Base-by-base conservation (phyloP, 2,888 invertebrate species). In the Teleiodes luculella region DNA sequence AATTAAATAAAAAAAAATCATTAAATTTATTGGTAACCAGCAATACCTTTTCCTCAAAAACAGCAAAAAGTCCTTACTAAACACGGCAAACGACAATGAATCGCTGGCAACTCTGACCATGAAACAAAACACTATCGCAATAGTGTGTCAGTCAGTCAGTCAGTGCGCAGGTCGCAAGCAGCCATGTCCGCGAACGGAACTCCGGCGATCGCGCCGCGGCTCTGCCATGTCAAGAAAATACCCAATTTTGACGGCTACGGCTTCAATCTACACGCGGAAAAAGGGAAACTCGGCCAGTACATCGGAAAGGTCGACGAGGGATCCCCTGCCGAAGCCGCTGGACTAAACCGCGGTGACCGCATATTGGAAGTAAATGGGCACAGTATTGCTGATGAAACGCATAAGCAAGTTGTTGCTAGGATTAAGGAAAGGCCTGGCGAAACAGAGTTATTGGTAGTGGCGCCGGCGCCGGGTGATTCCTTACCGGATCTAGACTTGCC, bases 211-310 rank as follows among this genome's bases (percentile, higher is more conserved):
- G 51, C 53, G 51, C 52, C 57, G 72, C 92, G 97, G 63, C 91
- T 96, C 66, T 98, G 98, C 91, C 96, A 97, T 90, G 94, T 98
- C 82, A 91, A 94, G 72, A 98, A 98, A 90, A 95, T 96, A 92
- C 92, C 95, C 52, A 94, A 96, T 80, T 98, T 98, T 84, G 97
- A 98, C 82, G 99, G 99, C 31, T 99, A 98, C 80, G 99, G 99
- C 14, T 99, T 99, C 90, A 99, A 99, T 88, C 90, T 99, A 65
- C 98, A 99, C 88, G 98, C 98, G 30, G 98, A 98, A 86, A 97
- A 97, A 80, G 95, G 96, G 59, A 97, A 96, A 80, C 95, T 95
- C 6, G 98, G 98, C 31, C 98, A 98, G 85, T 98, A 94, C 82
- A 97, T 98, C 76, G 98, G 98, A 35, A 98, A 98, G 87, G 97